phyloP scores from a whole-genome alignment of 1,140 invertebrate species.

The Platyura marginata region DNA sequence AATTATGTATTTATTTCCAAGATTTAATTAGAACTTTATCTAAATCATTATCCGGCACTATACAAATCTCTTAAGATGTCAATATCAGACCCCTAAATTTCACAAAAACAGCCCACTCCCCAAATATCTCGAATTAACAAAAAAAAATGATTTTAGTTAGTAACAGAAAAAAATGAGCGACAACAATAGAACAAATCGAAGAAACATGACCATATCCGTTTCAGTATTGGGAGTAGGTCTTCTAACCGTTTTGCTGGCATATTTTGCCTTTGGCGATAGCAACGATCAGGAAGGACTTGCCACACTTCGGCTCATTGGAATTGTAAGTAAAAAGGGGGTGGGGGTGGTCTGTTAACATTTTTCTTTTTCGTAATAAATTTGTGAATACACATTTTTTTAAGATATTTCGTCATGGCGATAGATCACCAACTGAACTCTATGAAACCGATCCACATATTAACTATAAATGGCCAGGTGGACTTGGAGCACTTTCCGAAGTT shows the following conservation, averaged over 20 bases:
- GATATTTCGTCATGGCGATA: constrained; percentile 56
- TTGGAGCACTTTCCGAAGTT: constrained; percentile 45
- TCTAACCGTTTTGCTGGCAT: constrained; percentile 22
- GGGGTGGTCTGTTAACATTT: neutral
- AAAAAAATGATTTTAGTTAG: too few species aligned
- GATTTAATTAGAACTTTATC: too few species aligned
- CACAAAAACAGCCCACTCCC: too few species aligned
- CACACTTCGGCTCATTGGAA: constrained; percentile 21
- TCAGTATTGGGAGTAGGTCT: constrained; percentile 18
- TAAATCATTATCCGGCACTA: too few species aligned
- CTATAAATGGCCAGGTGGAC: constrained; percentile 40
- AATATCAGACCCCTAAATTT: too few species aligned
- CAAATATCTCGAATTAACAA: too few species aligned
- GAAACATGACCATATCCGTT: constrained; percentile 11
- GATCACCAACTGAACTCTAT: constrained; percentile 44
- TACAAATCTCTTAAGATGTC: too few species aligned
- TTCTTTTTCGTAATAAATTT: neutral
- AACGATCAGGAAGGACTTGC: constrained; percentile 20
- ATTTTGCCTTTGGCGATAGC: constrained; percentile 22
- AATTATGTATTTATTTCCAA: too few species aligned
- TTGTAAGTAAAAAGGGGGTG: too few species aligned
- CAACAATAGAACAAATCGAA: too few species aligned
- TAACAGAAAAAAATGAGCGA: too few species aligned
- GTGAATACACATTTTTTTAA: constrained; percentile 11
- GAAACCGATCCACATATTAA: constrained; percentile 42